Conservation (phyloP, 1,140 invertebrate genomes). For the Conus ventricosus region DNA sequence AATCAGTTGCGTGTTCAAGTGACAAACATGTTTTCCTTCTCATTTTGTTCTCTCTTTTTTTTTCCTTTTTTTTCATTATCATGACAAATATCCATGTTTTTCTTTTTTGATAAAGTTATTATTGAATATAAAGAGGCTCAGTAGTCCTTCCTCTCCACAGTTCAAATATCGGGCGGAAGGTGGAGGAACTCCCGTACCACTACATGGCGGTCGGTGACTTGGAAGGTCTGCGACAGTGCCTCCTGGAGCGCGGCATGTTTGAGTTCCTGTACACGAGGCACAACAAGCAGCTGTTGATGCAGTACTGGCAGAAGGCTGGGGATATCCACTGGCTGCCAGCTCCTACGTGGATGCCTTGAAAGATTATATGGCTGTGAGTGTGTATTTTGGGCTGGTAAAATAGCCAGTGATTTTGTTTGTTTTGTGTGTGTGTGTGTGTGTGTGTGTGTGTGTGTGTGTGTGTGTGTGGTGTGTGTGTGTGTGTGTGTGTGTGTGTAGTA, state of each 20-base stretch:
- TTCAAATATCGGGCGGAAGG: constrained; percentile 45
- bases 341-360: constrained; percentile 46
- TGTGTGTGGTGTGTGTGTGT: neutral
- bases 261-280: constrained; percentile 50
- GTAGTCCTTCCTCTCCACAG: neutral
- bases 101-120: no score
- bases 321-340: constrained; percentile 49
- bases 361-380: constrained; percentile 38
- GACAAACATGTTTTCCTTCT: no score
- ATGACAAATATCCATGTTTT: no score
- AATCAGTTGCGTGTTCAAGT: no score
- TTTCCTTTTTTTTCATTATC: no score
- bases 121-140: no score
- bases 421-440: neutral
- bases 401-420: neutral
- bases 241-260: constrained; percentile 51
- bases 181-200: constrained; percentile 59
- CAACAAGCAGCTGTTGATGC: constrained; percentile 53
- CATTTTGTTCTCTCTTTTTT: no score
- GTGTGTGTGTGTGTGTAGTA: no score
- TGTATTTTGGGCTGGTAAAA: no score
- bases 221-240: constrained; percentile 44
- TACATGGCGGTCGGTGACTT: constrained; percentile 43
- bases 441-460: constrained; percentile 23
- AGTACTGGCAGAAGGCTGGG: constrained; percentile 57